These are phyloP conservation scores for Schizaphis graminum DNA, from an alignment of 2,888 invertebrate species.

Conservation along the genomic window DNA sequence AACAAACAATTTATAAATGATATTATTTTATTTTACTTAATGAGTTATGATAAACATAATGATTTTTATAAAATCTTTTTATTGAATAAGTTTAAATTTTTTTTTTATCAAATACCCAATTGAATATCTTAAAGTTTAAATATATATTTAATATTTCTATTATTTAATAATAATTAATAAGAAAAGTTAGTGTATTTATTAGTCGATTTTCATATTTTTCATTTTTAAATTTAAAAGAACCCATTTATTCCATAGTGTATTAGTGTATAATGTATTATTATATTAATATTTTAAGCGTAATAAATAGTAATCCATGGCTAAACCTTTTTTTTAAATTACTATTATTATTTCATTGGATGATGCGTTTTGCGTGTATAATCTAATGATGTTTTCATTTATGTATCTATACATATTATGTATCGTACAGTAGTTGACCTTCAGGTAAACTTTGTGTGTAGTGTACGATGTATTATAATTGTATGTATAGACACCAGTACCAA, in stretches of 20 bases:
- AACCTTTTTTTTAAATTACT: not conserved
- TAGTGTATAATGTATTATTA: not conserved
- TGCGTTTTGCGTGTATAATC: not conserved
- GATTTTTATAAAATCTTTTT: not conserved
- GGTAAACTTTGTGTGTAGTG: not conserved
- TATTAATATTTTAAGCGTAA: not conserved
- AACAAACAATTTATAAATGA: slow-evolving; percentile 68
- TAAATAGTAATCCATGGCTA: not conserved
- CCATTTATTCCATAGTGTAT: not conserved
- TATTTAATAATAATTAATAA: too few relatives aligned
- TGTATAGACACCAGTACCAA: not conserved
- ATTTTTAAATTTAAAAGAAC: not conserved
- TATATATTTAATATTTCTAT: too few relatives aligned
- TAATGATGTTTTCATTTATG: not conserved
- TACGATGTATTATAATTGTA: not conserved
- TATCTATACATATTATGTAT: not conserved
- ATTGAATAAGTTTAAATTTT: not conserved
- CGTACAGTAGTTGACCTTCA: not conserved
- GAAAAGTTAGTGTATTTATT: too few relatives aligned
- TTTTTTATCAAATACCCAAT: not conserved
- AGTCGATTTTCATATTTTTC: too few relatives aligned
- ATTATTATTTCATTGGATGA: not conserved
- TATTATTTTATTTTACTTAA: not conserved
- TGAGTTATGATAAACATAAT: not conserved
- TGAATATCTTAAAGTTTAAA: not conserved